Evolutionary conservation across 1,140 invertebrate species (phyloP), one percentile per base, ranked within the genome.

Genomic region (Zaprionus lachaisei): DNA sequence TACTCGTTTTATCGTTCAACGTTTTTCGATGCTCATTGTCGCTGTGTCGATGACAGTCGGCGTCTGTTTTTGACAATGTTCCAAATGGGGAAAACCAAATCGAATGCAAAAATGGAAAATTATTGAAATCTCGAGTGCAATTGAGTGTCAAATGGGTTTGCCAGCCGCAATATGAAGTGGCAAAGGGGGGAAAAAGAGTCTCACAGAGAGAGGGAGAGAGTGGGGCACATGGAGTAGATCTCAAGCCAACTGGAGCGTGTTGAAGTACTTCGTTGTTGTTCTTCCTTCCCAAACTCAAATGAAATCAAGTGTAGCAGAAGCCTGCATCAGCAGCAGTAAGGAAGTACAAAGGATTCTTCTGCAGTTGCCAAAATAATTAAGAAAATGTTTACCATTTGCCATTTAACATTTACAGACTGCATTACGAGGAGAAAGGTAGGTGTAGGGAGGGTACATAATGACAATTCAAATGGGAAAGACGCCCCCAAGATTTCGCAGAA

Each of bases 61-160:
- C 22, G 56, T 26, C 20, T 72, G 69, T 62, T 72, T 77, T 62
- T 73, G 63, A 72, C 63, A 67, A 73, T 72, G 15, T 72, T 72
- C 71, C 58, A 77, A 68, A 72, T 31, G 69, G 51, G 15, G 56
- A 12, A 62, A 70, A 61, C 37, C 14, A 15, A 41, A 73, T 51
- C 54, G 54, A 66, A 57, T 62, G 44, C 22, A 70, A 79, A 68
- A 65, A 69, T 80, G 81, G 66, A 80, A 77, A 80, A 62, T 83
- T 76, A 89, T 87, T 73, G 72, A 84, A 80, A 79, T 78, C 66
- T 71, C 55, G 70, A 89, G 78, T 74, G 71, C 79, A 87, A 87
- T 86, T 73, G 83, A 86, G 65, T 82, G 83, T 86, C 80, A 85
- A 84, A 84, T 81, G 70, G 64, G 26, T 72, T 77, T 67, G 37